Base-by-base conservation (phyloP, 1,140 invertebrate genomes). In the Danaus melanippus region DNA sequence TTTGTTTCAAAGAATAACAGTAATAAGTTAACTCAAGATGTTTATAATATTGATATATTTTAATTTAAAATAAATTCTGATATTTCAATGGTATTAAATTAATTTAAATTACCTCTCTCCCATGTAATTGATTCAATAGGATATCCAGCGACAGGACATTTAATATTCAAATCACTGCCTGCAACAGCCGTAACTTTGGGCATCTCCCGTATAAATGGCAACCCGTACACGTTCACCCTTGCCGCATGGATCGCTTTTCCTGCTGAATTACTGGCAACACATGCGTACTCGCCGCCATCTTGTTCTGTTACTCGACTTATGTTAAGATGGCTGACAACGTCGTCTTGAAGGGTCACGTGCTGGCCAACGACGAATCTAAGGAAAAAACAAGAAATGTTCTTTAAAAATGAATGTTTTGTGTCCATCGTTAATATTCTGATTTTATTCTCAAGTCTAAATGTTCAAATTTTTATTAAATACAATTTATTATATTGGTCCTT, bases 311-410 rank as follows among this genome's bases (percentile, higher is more conserved):
- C 92, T 56, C 93, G 91, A 62, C 94, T 95, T 67, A 98, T 95
- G 88, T 98, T 98, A 62, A 98, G 94, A 88, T 97, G 96, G 71
- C 96, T 97, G 78, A 97, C 95, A 42, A 98, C 95, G 80, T 97
- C 94, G 67, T 96, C 96, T 81, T 96, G 94, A 9, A 94, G 90
- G 1, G 95, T 97, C 52, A 96, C 94, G 85, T 96, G 96, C 84
- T 97, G 95, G 12, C 95, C 95, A 42, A 96, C 94, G 70, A 96
- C 90, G 81, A 95, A 96, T 69, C 95, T 93, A 68, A 70, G 53
- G 8, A 47, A 55, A 58, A 62, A 58, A 64, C 42, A 17, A 54
- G 21, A 15, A 51, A 32, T 41, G 11, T 44, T 15, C 10, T 44
- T 44, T 44, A 7, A 2, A n/a, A 44, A 12, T 5, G 1, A 44